These are phyloP conservation scores for Polypterus bichir DNA, from an alignment of 2,113 vertebrate genomes.

Conservation along the genomic window DNA sequence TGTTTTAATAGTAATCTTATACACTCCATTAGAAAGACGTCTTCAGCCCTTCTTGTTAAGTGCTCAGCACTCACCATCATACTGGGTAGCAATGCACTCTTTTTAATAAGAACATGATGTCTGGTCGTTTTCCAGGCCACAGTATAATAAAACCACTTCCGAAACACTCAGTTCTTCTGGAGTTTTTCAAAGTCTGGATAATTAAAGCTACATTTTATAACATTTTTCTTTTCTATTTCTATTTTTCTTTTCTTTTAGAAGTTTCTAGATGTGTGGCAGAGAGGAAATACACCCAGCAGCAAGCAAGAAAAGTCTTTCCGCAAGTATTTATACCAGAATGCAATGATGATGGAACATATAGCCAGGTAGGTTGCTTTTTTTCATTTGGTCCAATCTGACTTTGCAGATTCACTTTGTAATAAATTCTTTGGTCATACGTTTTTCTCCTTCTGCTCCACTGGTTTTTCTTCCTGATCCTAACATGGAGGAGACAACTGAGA, in stretches of 20 bases:
- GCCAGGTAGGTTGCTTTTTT: slow-evolving; percentile 56
- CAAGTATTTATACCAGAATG: slow-evolving; percentile 94
- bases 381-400: no score
- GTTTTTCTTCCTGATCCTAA: no score
- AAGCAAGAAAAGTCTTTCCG: slow-evolving; percentile 83
- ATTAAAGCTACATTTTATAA: not conserved
- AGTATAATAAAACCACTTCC: slow-evolving; percentile 8
- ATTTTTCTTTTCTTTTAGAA: slow-evolving; percentile 46
- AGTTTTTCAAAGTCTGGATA: not conserved
- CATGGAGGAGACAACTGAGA: no score
- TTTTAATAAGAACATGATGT: slow-evolving; percentile 34
- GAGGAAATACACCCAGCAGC: slow-evolving; percentile 93
- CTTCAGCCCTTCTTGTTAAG: slow-evolving; percentile 27
- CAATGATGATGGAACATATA: slow-evolving; percentile 86
- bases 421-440: no score
- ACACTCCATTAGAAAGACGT: no score
- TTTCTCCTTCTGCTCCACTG: no score
- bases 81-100: slow-evolving; percentile 24
- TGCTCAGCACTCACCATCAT: slow-evolving; percentile 28
- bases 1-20: no score
- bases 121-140: slow-evolving; percentile 47
- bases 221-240: not conserved
- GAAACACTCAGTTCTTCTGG: not conserved
- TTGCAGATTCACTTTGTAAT: no score
- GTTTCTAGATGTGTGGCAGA: slow-evolving; percentile 91